Conservation (phyloP, 2,888 invertebrate genomes). For the Onchidella celtica region DNA sequence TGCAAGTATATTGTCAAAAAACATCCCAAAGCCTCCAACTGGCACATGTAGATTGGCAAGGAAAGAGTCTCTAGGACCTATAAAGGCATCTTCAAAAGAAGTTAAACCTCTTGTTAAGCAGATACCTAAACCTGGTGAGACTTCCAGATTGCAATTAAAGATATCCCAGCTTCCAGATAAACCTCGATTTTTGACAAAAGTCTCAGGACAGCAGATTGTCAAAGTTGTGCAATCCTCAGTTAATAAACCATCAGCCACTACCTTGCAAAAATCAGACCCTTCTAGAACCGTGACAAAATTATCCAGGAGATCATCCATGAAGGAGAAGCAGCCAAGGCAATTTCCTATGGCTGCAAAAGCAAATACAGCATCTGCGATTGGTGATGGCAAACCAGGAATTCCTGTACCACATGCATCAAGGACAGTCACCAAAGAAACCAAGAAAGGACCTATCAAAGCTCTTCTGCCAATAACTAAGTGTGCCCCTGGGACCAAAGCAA, state of each 20-base stretch:
- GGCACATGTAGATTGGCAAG: not conserved
- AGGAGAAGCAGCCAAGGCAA: not conserved
- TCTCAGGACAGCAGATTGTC: not conserved
- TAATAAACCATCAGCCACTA: not conserved
- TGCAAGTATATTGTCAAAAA: not conserved
- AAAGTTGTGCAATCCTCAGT: not conserved
- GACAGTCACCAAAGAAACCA: not conserved
- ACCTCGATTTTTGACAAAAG: not conserved
- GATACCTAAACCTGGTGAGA: not conserved
- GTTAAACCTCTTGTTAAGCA: not conserved
- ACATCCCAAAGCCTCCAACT: not conserved
- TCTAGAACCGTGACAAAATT: not conserved
- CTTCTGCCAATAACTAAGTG: not conserved
- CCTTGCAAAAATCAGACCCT: not conserved
- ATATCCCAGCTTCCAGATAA: not conserved
- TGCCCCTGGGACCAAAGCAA: conserved; percentile 7
- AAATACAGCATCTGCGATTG: not conserved
- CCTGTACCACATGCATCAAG: conserved; percentile 1
- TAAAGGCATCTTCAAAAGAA: not conserved
- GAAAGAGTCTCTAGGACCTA: not conserved
- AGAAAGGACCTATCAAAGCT: not conserved
- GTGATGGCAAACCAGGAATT: not conserved
- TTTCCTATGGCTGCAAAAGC: not conserved
- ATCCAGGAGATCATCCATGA: not conserved
- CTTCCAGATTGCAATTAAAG: not conserved